phyloP scores from a whole-genome alignment of 2,797 vertebrate species.

The Epinephelus awoara region DNA sequence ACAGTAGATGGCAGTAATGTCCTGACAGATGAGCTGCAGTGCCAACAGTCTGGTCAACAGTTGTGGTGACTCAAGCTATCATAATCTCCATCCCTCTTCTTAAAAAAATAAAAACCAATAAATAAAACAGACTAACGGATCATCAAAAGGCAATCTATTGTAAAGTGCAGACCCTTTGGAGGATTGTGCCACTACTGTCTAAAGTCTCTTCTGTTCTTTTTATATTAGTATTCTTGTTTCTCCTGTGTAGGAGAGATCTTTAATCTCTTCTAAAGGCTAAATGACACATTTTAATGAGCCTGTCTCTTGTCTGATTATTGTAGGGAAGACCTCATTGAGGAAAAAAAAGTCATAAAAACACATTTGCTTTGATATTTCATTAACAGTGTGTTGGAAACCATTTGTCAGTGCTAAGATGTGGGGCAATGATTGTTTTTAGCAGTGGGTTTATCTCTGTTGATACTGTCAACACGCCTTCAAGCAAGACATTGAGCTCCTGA shows the following conservation, averaged over 20 bases:
- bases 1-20: constrained; percentile 86
- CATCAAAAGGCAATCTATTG: neutral
- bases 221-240: constrained; percentile 2
- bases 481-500: too few species aligned
- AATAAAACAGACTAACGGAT: neutral
- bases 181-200: neutral
- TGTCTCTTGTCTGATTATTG: neutral
- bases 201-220: neutral
- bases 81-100: constrained; percentile 28
- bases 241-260: neutral
- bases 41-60: constrained; percentile 29
- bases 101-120: neutral
- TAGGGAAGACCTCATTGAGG: neutral
- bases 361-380: constrained; percentile 16
- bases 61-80: constrained; percentile 12
- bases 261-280: neutral
- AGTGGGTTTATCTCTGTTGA: too few species aligned
- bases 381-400: neutral
- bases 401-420: neutral
- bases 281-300: neutral
- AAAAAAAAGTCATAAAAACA: neutral
- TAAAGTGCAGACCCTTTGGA: neutral
- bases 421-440: constrained; percentile 6
- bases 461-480: too few species aligned
- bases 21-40: constrained; percentile 40